Evolutionary conservation across 2,888 invertebrate genomes (phyloP).

Genomic region (Patella pellucida): DNA sequence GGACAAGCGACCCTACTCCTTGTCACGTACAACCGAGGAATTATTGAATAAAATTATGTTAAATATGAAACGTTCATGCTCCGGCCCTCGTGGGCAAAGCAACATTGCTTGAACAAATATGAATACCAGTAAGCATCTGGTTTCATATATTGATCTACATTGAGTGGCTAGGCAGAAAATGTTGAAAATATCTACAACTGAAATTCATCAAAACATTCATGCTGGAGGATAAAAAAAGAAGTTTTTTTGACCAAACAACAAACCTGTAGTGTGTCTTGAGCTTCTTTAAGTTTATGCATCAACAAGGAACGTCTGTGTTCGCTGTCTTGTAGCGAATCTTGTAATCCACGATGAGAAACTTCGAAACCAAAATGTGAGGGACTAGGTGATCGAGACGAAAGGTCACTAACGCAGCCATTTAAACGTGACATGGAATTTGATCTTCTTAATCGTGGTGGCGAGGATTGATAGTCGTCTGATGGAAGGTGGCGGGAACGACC

Average conservation of each 20-base stretch:
- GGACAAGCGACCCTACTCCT: too few species aligned
- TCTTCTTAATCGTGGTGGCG: conserved; percentile 13
- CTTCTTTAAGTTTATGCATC: conserved; percentile 64
- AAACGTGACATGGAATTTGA: neutral
- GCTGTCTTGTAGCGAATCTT: conserved; percentile 57
- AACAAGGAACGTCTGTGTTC: conserved; percentile 61
- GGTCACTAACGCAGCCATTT: conserved; percentile 1
- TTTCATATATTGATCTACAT: too few species aligned
- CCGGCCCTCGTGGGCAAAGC: too few species aligned
- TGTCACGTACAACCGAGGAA: too few species aligned
- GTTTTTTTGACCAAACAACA: neutral
- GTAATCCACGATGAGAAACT: conserved; percentile 21
- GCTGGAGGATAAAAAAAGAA: neutral
- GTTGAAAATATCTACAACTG: too few species aligned
- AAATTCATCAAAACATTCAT: neutral
- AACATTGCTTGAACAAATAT: too few species aligned
- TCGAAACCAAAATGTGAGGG: conserved; percentile 8
- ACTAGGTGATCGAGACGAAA: neutral
- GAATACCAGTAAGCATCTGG: too few species aligned
- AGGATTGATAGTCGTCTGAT: conserved; percentile 44
- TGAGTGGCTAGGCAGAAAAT: too few species aligned
- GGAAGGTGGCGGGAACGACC: conserved; percentile 36
- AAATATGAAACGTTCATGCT: too few species aligned
- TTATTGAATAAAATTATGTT: too few species aligned
- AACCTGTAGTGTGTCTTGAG: conserved; percentile 65